phyloP scores from a whole-genome alignment of 2,888 invertebrate genomes.

The Actias luna region DNA sequence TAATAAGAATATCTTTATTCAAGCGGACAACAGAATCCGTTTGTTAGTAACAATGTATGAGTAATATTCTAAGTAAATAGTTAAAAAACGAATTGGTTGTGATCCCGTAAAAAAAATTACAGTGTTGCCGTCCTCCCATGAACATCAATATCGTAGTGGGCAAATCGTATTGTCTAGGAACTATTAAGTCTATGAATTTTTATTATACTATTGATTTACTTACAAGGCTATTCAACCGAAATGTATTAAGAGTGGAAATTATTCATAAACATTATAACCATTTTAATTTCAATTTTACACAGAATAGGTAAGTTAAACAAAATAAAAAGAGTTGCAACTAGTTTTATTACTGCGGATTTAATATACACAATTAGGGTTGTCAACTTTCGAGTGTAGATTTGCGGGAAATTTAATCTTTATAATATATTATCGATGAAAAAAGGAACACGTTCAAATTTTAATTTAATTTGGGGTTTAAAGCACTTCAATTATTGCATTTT shows the following conservation, averaged over 20 bases:
- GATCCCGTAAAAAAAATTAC: not conserved
- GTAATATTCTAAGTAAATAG: not conserved
- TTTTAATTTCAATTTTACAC: not conserved
- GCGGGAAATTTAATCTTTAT: not conserved
- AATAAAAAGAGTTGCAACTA: not conserved
- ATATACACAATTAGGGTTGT: not conserved
- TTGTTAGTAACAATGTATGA: not conserved
- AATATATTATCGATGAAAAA: no score
- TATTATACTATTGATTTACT: not conserved
- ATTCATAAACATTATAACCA: not conserved
- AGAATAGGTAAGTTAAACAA: not conserved
- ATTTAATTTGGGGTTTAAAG: no score
- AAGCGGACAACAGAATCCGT: not conserved
- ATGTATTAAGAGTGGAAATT: not conserved
- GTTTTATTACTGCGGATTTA: not conserved
- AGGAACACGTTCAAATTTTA: no score
- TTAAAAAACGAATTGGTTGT: not conserved
- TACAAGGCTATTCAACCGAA: not conserved
- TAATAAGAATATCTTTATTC: constrained; percentile 10
- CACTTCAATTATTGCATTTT: no score
- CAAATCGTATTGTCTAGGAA: not conserved
- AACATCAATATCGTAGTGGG: not conserved
- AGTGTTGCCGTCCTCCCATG: not conserved
- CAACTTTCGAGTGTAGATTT: not conserved
- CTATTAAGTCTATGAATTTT: not conserved